Evolutionary conservation across 92 coral and sea anemone species (phyloP), one percentile per base, ranked within the genome.

Genomic region (Bergia puertoricense): DNA sequence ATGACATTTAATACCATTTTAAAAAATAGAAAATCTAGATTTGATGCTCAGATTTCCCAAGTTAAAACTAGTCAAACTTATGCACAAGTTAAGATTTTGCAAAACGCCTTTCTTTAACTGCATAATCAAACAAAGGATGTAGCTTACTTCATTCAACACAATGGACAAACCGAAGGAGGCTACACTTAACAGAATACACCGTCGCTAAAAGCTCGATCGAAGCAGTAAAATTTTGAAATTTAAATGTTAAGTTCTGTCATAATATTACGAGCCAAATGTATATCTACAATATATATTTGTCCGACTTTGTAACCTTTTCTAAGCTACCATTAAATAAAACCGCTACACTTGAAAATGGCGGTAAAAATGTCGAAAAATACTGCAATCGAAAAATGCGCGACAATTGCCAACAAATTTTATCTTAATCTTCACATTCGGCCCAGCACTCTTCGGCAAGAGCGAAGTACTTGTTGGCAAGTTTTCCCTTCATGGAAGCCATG

Each of bases 361-460:
- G 38, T 13, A 76, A n/a, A 14, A 76, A 42, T 76, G 42, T 40
- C n/a, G 50, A 18, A 22, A 76, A 16, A 76, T 76, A 45, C 37
- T 41, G 51, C 46, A 76, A 42, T 42, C 43, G 23, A 74, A 37
- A 74, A 74, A 74, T 15, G 20, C 22, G 20, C 39, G 18, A 37
- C 6, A 74, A 62, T 18, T 5, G 5, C 8, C 8, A 2, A 14
- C 30, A 62, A 14, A 18, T 62, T 62, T 15, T 4, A 22, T 62
- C 69, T 62, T 85, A 94, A 81, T 97, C 97, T 16, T 96, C 96
- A 46, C 93, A 72, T 89, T 97, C 98, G 5, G 95, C 99, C 99
- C 98, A 95, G 84, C 95, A 96, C 89, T 97, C 99, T 86, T 97
- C 99, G 6, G 99, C 99, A 38, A 92, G 83, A 74, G 94, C 93